Conservation (phyloP, 2,113 vertebrate species). For the Ageneiosus marmoratus region DNA sequence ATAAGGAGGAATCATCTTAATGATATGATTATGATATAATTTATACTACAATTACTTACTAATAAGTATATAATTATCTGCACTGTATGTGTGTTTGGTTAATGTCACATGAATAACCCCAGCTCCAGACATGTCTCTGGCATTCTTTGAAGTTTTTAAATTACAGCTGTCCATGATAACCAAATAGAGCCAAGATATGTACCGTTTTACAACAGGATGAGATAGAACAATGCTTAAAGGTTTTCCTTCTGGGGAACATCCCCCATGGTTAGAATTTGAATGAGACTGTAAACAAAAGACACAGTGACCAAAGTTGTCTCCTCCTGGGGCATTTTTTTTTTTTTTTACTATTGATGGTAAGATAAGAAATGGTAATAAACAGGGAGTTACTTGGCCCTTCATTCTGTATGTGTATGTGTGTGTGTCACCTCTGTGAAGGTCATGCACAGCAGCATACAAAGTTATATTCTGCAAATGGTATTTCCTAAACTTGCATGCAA, state of each 20-base stretch:
- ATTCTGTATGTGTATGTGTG: neutral
- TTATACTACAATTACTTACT: neutral
- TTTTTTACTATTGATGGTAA: neutral
- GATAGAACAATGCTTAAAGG: neutral
- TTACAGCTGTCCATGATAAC: neutral
- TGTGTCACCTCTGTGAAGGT: neutral
- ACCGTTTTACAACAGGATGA: neutral
- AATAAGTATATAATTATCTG: neutral
- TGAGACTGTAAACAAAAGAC: neutral
- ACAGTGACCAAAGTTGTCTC: neutral
- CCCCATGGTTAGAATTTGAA: neutral
- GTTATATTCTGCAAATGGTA: neutral
- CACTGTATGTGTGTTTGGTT: neutral
- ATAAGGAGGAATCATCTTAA: neutral
- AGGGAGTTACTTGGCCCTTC: neutral
- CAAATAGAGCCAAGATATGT: neutral
- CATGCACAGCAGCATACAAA: neutral
- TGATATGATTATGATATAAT: neutral
- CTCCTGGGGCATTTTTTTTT: neutral
- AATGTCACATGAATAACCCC: neutral
- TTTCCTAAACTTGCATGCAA: neutral
- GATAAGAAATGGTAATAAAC: neutral
- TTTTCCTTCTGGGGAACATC: neutral
- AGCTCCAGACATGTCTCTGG: neutral
- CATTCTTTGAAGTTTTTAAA: neutral